These are phyloP conservation scores for Adela reaumurella DNA, from an alignment of 2,888 invertebrate genomes.

Conservation along the genomic window DNA sequence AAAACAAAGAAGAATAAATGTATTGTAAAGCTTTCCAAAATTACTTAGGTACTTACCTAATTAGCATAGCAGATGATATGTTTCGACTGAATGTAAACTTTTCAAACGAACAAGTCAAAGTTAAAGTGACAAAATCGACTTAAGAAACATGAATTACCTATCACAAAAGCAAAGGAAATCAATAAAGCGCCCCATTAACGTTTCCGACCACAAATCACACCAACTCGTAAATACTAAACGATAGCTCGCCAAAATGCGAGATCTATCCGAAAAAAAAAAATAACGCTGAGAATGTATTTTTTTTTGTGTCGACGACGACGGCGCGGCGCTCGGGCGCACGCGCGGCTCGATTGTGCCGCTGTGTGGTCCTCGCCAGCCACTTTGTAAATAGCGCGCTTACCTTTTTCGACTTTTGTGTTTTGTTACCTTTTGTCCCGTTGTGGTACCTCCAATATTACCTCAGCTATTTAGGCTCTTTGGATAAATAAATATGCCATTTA, in stretches of 20 bases:
- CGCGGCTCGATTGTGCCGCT: constrained; percentile 52
- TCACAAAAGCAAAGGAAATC: constrained; percentile 23
- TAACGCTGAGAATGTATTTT: constrained; percentile 46
- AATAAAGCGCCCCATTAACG: constrained; percentile 41
- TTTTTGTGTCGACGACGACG: constrained; percentile 38
- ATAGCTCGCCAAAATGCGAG: constrained; percentile 29
- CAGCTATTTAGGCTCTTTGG: constrained; percentile 55
- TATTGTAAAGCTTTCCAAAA: too few relatives aligned
- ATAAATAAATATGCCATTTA: constrained; percentile 58
- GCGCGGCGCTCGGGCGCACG: too few relatives aligned
- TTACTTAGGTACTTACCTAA: too few relatives aligned
- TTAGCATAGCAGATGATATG: too few relatives aligned
- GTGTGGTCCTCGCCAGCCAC: constrained; percentile 57
- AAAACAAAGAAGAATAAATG: too few relatives aligned
- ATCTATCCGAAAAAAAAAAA: constrained; percentile 35
- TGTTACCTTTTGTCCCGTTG: constrained; percentile 57
- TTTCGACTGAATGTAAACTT: too few relatives aligned
- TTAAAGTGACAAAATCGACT: too few relatives aligned
- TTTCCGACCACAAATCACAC: constrained; percentile 57
- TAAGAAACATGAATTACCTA: too few relatives aligned
- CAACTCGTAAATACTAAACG: constrained; percentile 35
- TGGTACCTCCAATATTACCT: constrained; percentile 54
- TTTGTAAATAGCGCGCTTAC: constrained; percentile 59
- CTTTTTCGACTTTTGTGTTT: constrained; percentile 58
- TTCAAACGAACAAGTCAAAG: too few relatives aligned